phyloP scores from a whole-genome alignment of 2,888 invertebrate species.

The Ophioninae sp. region DNA sequence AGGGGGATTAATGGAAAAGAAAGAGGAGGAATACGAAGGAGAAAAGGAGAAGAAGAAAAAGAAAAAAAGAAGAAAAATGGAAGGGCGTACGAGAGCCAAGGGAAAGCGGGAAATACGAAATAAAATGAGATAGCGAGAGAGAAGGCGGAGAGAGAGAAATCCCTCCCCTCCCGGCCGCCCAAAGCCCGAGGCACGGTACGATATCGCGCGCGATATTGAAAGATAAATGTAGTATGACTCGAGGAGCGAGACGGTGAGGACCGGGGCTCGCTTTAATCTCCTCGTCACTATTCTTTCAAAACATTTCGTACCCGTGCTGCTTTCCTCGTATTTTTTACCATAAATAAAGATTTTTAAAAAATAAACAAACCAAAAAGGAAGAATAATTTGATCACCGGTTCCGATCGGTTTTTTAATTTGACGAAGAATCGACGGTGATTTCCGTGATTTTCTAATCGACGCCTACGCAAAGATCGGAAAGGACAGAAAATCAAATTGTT shows the following conservation, averaged over 20 bases:
- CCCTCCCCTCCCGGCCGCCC: slow-evolving; percentile 2
- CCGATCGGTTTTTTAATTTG: too few relatives aligned
- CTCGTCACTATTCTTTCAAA: slow-evolving; percentile 42
- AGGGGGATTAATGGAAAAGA: background rate
- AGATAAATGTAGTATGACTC: slow-evolving; percentile 71
- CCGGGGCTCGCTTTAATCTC: slow-evolving; percentile 45
- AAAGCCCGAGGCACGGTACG: slow-evolving; percentile 64
- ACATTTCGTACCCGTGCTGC: background rate
- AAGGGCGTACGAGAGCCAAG: too few relatives aligned
- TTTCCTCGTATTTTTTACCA: background rate
- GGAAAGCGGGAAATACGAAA: too few relatives aligned
- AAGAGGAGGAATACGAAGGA: too few relatives aligned
- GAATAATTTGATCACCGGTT: background rate
- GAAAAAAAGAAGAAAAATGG: too few relatives aligned
- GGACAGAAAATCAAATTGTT: background rate
- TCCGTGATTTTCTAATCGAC: too few relatives aligned
- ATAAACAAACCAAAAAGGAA: too few relatives aligned
- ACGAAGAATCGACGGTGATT: too few relatives aligned
- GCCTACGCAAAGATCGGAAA: background rate
- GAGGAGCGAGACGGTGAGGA: slow-evolving; percentile 69
- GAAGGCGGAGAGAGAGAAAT: slow-evolving; percentile 12
- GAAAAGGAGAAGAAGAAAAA: too few relatives aligned
- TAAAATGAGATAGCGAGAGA: too few relatives aligned
- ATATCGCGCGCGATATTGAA: slow-evolving; percentile 68
- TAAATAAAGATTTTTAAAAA: background rate